Evolutionary conservation across 2,797 vertebrate genomes (phyloP).

Genomic region (Balearica regulorum): DNA sequence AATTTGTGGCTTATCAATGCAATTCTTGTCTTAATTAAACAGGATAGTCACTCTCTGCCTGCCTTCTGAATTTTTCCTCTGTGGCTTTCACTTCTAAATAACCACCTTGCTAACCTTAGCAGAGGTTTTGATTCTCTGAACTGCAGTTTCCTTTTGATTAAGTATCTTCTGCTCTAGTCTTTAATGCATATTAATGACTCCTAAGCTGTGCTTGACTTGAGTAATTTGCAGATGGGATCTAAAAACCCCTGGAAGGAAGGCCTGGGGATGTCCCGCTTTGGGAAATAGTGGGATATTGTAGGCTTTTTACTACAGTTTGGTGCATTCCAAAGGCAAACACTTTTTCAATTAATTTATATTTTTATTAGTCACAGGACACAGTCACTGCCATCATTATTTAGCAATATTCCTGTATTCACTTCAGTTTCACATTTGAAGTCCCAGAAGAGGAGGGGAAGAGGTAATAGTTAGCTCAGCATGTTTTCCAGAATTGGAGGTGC

Average conservation of each 20-base stretch:
- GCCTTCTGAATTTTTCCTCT: neutral
- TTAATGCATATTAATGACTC: conserved; percentile 43
- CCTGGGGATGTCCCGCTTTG: neutral
- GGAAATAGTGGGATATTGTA: neutral
- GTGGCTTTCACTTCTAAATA: conserved; percentile 4
- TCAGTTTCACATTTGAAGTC: neutral
- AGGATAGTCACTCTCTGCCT: neutral
- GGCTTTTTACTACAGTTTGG: neutral
- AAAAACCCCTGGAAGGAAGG: neutral
- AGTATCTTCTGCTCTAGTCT: conserved; percentile 30
- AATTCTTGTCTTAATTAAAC: neutral
- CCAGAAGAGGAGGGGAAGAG: neutral
- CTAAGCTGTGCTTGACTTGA: conserved; percentile 36
- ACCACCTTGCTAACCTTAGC: neutral
- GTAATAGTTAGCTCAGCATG: neutral
- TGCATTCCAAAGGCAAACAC: neutral
- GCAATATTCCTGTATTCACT: neutral
- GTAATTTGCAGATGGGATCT: conserved; percentile 36
- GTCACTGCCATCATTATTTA: neutral
- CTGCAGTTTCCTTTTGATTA: conserved; percentile 44
- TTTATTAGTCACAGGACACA: neutral
- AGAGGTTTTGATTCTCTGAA: conserved; percentile 37
- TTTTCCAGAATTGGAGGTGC: neutral
- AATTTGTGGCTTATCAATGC: neutral
- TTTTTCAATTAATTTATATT: neutral